phyloP scores from a whole-genome alignment of 2,888 invertebrate species.

The Amiota mariae region DNA sequence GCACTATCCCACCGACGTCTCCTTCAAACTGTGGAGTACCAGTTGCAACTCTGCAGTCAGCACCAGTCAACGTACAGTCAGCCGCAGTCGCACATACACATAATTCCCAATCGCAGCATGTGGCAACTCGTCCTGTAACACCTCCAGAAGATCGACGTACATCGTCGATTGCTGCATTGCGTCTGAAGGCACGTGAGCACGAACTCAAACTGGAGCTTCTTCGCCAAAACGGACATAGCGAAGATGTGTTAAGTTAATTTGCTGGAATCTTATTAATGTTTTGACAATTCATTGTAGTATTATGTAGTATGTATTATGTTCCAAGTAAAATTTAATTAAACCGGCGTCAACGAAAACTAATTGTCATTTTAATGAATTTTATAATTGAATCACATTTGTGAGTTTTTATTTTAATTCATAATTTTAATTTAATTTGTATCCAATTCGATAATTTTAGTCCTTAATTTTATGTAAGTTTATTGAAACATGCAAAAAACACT shows the following conservation, averaged over 20 bases:
- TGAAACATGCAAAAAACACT: too few relatives aligned
- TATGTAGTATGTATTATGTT: background rate
- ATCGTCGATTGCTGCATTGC: constrained; percentile 89
- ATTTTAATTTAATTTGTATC: too few relatives aligned
- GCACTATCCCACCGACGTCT: constrained; percentile 16
- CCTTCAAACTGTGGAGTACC: background rate
- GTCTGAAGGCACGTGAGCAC: constrained; percentile 92
- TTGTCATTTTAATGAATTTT: constrained; percentile 29
- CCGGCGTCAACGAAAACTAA: constrained; percentile 36
- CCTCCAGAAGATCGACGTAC: constrained; percentile 88
- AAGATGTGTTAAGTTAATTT: constrained; percentile 83
- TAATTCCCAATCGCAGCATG: constrained; percentile 60
- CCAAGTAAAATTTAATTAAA: constrained; percentile 9
- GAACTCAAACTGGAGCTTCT: constrained; percentile 88
- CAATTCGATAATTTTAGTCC: too few relatives aligned
- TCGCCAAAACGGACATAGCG: constrained; percentile 80
- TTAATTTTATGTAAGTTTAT: too few relatives aligned
- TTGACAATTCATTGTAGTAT: background rate
- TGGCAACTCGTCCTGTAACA: constrained; percentile 71
- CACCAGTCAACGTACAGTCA: constrained; percentile 61
- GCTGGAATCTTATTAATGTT: constrained; percentile 13
- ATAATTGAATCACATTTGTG: background rate
- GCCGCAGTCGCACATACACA: constrained; percentile 56
- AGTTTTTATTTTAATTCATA: constrained; percentile 10
- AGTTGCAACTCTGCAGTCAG: constrained; percentile 41